Conservation (phyloP, 2,113 vertebrate genomes). For the Pelmatolapia mariae region DNA sequence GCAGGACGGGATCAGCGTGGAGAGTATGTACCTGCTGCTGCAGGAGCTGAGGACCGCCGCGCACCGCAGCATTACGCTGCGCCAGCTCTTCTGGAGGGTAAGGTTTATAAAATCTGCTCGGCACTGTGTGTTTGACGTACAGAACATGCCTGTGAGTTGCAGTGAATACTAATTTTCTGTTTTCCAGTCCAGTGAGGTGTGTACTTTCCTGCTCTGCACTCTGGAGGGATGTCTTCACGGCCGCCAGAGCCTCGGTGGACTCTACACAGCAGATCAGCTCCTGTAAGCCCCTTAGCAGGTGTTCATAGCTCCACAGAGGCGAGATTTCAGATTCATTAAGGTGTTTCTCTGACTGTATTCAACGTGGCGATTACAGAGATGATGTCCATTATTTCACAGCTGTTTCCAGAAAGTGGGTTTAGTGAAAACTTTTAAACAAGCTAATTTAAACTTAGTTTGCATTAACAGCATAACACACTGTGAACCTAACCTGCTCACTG, state of each 20-base stretch:
- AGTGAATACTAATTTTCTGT: not conserved
- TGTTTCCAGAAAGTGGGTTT: not conserved
- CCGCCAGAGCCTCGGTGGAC: not conserved
- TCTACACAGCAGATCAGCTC: slow-evolving; percentile 51
- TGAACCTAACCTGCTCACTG: not conserved
- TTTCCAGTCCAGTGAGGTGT: slow-evolving; percentile 65
- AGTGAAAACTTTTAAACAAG: not conserved
- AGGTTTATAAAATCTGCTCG: not conserved
- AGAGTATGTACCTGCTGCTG: slow-evolving; percentile 62
- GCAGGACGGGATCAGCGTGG: slow-evolving; percentile 49
- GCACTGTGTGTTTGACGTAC: not conserved
- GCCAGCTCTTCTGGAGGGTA: slow-evolving; percentile 75
- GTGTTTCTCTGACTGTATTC: not conserved
- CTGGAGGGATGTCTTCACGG: slow-evolving; percentile 55
- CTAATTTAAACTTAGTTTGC: not conserved
- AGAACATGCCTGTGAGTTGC: not conserved
- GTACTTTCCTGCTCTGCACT: slow-evolving; percentile 66
- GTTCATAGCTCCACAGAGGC: not conserved
- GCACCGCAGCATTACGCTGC: slow-evolving; percentile 32
- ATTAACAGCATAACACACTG: not conserved
- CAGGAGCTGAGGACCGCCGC: slow-evolving; percentile 65
- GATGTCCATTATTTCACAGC: not conserved
- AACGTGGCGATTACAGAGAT: not conserved
- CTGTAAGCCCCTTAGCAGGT: slow-evolving; percentile 42
- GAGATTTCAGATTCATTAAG: not conserved